These are phyloP conservation scores for Neotoxoptera formosana DNA, from an alignment of 1,140 invertebrate species.

Conservation along the genomic window DNA sequence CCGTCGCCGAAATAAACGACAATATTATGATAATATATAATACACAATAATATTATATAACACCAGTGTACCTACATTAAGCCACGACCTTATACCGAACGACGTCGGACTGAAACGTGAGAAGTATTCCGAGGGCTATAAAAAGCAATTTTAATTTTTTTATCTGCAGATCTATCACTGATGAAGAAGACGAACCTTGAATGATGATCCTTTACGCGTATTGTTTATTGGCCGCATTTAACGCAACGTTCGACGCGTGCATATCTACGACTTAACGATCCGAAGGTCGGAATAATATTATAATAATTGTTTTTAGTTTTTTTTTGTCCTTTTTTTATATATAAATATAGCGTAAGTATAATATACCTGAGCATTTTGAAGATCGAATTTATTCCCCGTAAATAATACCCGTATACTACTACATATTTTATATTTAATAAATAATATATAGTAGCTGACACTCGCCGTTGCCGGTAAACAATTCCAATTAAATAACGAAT, in stretches of 20 bases:
- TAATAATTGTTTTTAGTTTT: neutral
- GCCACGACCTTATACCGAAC: neutral
- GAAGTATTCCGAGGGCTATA: neutral
- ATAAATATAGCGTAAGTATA: too few species aligned
- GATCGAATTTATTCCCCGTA: neutral
- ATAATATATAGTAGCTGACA: neutral
- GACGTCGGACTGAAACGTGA: neutral
- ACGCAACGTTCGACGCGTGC: neutral
- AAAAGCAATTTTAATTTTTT: conserved; percentile 4
- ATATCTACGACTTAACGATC: neutral
- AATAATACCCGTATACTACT: neutral
- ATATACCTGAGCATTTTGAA: neutral
- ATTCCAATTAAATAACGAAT: too few species aligned
- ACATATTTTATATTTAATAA: too few species aligned
- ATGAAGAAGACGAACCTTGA: neutral
- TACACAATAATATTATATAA: neutral
- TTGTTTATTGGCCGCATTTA: neutral
- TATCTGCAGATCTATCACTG: neutral
- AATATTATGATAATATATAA: neutral
- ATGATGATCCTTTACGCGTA: neutral
- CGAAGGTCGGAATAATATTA: neutral
- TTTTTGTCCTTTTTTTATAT: neutral
- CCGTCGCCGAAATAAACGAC: neutral
- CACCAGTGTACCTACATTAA: neutral
- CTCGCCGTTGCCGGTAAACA: too few species aligned